Conservation (phyloP, 2,888 invertebrate species). For the Parelbella ahira region DNA sequence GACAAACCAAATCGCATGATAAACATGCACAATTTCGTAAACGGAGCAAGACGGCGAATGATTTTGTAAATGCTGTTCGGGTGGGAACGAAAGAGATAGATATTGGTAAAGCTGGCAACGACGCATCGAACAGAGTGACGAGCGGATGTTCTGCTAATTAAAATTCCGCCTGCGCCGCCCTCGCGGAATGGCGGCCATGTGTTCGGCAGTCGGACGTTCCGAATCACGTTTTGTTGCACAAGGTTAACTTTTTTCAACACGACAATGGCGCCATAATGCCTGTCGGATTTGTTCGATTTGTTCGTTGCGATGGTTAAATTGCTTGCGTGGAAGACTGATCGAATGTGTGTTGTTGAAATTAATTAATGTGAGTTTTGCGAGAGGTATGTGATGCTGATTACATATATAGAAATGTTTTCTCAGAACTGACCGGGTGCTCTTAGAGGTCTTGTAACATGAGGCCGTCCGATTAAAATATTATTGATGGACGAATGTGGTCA, state of each 20-base stretch:
- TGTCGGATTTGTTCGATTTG: constrained; percentile 54
- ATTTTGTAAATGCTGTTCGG: constrained; percentile 39
- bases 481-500: constrained; percentile 48
- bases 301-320: constrained; percentile 45
- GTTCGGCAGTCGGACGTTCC: constrained; percentile 74
- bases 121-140: constrained; percentile 68
- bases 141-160: constrained; percentile 81
- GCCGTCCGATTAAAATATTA: constrained; percentile 66
- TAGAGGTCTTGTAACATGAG: constrained; percentile 69
- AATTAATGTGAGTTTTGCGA: constrained; percentile 48
- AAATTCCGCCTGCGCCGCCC: constrained; percentile 81
- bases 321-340: constrained; percentile 63
- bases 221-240: constrained; percentile 75
- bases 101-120: constrained; percentile 64
- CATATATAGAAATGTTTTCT: constrained; percentile 51
- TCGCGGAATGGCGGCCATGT: constrained; percentile 80
- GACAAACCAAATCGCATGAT: constrained; percentile 43
- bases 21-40: constrained; percentile 44
- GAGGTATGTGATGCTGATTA: constrained; percentile 43
- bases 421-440: constrained; percentile 78
- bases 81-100: constrained; percentile 56
- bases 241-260: constrained; percentile 69
- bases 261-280: constrained; percentile 53
- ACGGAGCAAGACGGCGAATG: constrained; percentile 40
- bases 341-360: constrained; percentile 52